Evolutionary conservation across 2,113 vertebrate species (phyloP).

Genomic region (Orientallactaga bullata): DNA sequence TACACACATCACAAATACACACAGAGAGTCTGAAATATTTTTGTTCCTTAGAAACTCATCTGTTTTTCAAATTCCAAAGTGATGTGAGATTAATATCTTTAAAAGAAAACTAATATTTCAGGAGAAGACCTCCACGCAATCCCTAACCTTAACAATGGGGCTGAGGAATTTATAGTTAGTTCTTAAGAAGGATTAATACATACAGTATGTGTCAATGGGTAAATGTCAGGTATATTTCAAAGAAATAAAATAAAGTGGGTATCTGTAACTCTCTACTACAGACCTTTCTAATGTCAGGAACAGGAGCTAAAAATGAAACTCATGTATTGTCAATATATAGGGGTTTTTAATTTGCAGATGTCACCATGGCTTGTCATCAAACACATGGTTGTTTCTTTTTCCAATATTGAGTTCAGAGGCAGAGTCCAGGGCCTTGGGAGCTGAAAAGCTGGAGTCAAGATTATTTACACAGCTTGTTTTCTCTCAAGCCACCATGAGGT

Average conservation of each 20-base stretch:
- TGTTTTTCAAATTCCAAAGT: not conserved
- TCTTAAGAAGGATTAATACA: conserved; percentile 19
- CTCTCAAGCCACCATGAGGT: not conserved
- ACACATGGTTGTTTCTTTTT: not conserved
- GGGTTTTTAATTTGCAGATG: conserved; percentile 5
- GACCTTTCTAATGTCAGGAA: not conserved
- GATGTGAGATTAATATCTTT: not conserved
- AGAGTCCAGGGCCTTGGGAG: not conserved
- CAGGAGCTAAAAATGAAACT: conserved; percentile 34
- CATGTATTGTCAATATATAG: not conserved
- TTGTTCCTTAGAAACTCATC: not conserved
- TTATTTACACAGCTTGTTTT: not conserved
- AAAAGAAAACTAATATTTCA: not conserved
- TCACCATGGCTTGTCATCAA: not conserved
- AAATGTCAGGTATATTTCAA: conserved; percentile 33
- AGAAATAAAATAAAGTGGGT: not conserved
- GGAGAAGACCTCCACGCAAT: not conserved
- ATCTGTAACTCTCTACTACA: conserved; percentile 11
- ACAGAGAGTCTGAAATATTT: not conserved
- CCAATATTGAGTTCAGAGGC: not conserved
- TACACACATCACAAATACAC: too few species aligned
- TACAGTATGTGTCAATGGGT: not conserved
- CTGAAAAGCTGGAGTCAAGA: not conserved
- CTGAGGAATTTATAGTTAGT: not conserved
- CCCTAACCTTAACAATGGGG: not conserved